Percentiles rank a stretch among this genome's conserved stretches.
Conservation (phyloP, 2,797 vertebrate genomes). For the Trematomus bernacchii region DNA sequence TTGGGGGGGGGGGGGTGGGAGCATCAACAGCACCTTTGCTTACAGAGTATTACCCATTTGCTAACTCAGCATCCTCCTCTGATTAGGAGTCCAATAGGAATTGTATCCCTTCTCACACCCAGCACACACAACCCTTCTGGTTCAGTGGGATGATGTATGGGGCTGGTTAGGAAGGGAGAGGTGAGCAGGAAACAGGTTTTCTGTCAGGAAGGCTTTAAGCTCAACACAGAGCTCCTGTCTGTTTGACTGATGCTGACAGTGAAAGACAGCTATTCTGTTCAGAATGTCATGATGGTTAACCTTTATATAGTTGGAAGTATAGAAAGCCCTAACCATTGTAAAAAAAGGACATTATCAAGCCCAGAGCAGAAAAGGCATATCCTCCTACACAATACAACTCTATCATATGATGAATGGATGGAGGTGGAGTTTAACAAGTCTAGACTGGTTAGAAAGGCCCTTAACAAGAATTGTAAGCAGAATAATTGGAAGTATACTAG, state of each 20-base stretch:
- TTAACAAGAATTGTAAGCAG: neutral
- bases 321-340: neutral
- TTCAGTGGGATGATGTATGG: neutral
- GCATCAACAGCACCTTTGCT: slow-evolving; percentile 23
- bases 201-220: slow-evolving; percentile 48
- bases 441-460: neutral
- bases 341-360: slow-evolving; percentile 28
- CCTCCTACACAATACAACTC: neutral
- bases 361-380: slow-evolving; percentile 5
- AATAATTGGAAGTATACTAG: neutral
- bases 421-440: neutral
- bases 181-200: slow-evolving; percentile 19
- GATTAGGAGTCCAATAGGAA: slow-evolving; percentile 37
- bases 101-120: slow-evolving; percentile 22
- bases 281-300: slow-evolving; percentile 48
- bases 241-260: slow-evolving; percentile 59
- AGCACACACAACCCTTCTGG: neutral
- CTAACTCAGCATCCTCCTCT: slow-evolving; percentile 46
- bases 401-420: neutral
- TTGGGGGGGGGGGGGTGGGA: neutral
- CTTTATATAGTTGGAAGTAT: slow-evolving; percentile 31
- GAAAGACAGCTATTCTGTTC: slow-evolving; percentile 54
- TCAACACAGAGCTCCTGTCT: slow-evolving; percentile 21
- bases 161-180: slow-evolving; percentile 13
- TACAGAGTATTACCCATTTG: slow-evolving; percentile 25